phyloP scores from a whole-genome alignment of 2,797 vertebrate genomes.

The Prunella strophiata region DNA sequence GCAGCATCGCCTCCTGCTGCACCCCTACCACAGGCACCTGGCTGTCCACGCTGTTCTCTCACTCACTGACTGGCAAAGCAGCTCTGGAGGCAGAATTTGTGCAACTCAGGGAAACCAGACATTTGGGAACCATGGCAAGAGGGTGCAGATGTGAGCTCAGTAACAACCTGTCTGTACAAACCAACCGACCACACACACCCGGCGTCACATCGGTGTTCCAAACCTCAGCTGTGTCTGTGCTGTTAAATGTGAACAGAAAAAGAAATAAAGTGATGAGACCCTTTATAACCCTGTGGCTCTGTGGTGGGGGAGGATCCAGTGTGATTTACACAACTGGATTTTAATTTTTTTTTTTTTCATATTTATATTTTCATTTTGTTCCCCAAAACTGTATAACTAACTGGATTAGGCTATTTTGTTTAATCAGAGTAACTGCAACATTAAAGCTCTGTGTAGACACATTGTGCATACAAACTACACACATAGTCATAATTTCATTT shows the following conservation, averaged over 20 bases:
- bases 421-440: neutral
- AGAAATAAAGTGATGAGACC: slow-evolving; percentile 33
- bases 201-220: neutral
- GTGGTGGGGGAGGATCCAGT: neutral
- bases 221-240: slow-evolving; percentile 13
- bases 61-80: neutral
- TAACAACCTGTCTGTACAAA: neutral
- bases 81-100: neutral
- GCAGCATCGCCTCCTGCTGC: neutral
- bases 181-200: neutral
- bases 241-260: slow-evolving; percentile 47
- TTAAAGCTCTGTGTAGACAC: neutral
- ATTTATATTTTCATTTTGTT: neutral
- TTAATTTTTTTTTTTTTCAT: neutral
- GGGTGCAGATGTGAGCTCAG: neutral
- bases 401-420: neutral
- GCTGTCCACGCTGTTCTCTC: neutral
- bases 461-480: neutral
- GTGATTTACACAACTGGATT: fast-evolving
- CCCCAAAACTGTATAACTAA: neutral
- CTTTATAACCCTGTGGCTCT: neutral
- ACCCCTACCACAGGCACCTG: neutral
- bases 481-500: neutral
- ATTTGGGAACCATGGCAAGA: neutral
- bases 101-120: slow-evolving; percentile 65